Evolutionary conservation across 1,140 invertebrate species (phyloP), one percentile per base, ranked within the genome.

Genomic region (Drosophila busckii): DNA sequence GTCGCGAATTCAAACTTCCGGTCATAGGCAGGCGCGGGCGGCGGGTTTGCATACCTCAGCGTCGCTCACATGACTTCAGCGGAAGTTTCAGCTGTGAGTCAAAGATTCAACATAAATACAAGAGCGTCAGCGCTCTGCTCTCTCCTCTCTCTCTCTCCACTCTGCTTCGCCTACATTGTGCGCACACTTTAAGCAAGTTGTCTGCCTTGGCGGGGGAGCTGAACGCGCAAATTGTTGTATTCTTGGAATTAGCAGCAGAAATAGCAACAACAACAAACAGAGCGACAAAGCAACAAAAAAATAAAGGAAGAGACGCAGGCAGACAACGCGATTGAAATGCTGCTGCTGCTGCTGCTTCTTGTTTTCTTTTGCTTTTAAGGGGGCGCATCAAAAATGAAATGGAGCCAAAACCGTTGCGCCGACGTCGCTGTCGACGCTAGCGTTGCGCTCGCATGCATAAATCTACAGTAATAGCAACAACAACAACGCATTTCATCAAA

Each of bases 191-290:
- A 31, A 38, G 37, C 20, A 31, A 42, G 15, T 40, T 23, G 56
- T 9, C 31, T 54, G 55, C 44, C 69, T 68, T 80, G 49, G 68
- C 63, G 73, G 67, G 73, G 73, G 73, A 78, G 52, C 58, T 23
- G 42, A 50, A 62, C 70, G 75, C 69, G 75, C 82, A 80, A 80
- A 73, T 82, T 69, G 75, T 80, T 80, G 48, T 82, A 73, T 83
- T 73, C 68, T 73, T 40, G 69, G 78, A 84, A 84, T 84, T 78
- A 84, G 78, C 78, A 78, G 50, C 68, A 61, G 48, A 53, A 58
- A 38, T 35, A 68, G 28, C 40, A 62, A 38, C 53, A 54, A 23
- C 40, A 61, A 48, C 15, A 50, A 28, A 28, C 9, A 52, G n/a
- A n/a, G n/a, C 20, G 41, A 12, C 19, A 32, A 40, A 26, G 32